Conservation (phyloP, 2,797 vertebrate species). For the Orestias chungarensis region DNA sequence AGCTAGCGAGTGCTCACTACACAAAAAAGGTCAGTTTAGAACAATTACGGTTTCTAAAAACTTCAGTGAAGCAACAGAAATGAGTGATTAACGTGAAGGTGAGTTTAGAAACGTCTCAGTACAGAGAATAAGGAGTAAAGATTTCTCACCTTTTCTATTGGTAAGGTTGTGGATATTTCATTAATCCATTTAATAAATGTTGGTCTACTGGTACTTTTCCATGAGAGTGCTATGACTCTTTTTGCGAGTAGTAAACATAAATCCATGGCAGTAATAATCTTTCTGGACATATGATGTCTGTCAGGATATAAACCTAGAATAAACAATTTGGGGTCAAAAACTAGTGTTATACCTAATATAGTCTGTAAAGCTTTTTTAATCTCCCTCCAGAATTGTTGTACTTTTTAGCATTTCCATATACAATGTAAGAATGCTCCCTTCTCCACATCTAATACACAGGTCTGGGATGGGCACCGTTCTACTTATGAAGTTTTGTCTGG, state of each 20-base stretch:
- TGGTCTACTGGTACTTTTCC: too few species aligned
- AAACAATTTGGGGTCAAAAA: neutral
- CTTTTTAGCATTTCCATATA: neutral
- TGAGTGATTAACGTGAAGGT: too few species aligned
- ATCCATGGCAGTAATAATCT: neutral
- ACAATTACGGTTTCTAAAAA: too few species aligned
- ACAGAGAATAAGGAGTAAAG: too few species aligned
- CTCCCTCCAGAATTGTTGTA: neutral
- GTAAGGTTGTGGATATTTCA: too few species aligned
- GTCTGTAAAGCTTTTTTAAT: too few species aligned
- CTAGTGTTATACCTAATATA: neutral
- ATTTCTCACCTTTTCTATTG: too few species aligned
- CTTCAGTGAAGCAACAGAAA: too few species aligned
- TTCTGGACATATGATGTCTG: neutral
- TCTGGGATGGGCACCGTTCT: neutral
- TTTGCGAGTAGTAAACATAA: conserved; percentile 5
- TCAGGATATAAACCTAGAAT: neutral
- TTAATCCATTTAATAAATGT: too few species aligned
- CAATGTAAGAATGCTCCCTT: neutral
- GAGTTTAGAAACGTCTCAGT: too few species aligned
- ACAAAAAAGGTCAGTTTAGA: too few species aligned
- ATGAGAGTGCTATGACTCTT: conserved; percentile 7
- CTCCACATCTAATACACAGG: neutral
- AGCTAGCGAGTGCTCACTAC: too few species aligned
- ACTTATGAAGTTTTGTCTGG: neutral